Evolutionary conservation across 2,113 vertebrate genomes (phyloP).

Genomic region (Xerus inauris): DNA sequence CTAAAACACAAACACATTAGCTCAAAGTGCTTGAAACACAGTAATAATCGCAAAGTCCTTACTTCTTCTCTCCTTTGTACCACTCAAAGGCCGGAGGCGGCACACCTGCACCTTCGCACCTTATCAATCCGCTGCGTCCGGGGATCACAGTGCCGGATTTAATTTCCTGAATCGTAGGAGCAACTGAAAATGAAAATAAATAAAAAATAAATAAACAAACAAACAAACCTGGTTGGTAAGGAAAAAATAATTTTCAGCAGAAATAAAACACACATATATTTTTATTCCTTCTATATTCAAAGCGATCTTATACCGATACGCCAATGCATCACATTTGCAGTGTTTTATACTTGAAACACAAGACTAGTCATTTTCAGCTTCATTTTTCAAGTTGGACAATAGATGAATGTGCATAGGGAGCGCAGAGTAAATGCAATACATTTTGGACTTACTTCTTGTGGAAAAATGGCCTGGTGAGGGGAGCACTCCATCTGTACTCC

Average conservation of each 20-base stretch:
- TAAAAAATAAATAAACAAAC: background rate
- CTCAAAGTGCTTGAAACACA: conserved; percentile 24
- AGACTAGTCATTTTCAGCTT: conserved; percentile 66
- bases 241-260: conserved; percentile 68
- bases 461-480: conserved; percentile 54
- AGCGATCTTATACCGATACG: conserved; percentile 57
- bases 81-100: conserved; percentile 95
- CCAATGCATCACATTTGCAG: conserved; percentile 60
- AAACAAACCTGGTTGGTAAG: conserved; percentile 52
- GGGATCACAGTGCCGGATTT: conserved; percentile 93
- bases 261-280: conserved; percentile 37
- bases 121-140: conserved; percentile 93
- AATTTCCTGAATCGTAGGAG: conserved; percentile 97
- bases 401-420: conserved; percentile 65
- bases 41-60: conserved; percentile 82
- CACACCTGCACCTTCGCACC: conserved; percentile 97
- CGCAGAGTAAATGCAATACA: conserved; percentile 66
- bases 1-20: conserved; percentile 66
- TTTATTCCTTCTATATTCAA: conserved; percentile 68
- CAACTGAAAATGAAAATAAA: conserved; percentile 89
- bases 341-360: conserved; percentile 67
- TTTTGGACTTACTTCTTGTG: conserved; percentile 49
- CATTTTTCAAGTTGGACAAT: conserved; percentile 75
- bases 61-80: conserved; percentile 99
- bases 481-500: conserved; percentile 32